A percentile compares a stretch with the other conserved stretches of the same genome.
phyloP scores from a whole-genome alignment of 2,888 invertebrate species.

The Lithophane socia region DNA sequence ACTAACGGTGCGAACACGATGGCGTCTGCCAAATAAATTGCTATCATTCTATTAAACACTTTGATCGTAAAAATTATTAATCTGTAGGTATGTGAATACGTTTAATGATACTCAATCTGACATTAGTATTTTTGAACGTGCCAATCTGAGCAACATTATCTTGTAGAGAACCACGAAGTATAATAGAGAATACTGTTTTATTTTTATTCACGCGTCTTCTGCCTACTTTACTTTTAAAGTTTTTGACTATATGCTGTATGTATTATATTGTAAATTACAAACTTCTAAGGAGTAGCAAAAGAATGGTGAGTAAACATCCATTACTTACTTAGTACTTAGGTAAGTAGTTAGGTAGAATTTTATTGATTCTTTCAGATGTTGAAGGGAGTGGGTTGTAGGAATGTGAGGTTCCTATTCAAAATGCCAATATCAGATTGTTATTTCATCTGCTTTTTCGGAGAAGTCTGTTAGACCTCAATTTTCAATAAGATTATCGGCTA shows the following conservation, averaged over 20 bases:
- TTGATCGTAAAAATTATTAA: slow-evolving; percentile 33
- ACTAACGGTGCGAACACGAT: slow-evolving; percentile 37
- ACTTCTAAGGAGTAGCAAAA: neutral
- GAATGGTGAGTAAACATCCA: neutral
- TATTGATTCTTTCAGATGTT: neutral
- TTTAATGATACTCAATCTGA: slow-evolving; percentile 2
- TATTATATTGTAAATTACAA: neutral
- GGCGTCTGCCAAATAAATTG: slow-evolving; percentile 49
- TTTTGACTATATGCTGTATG: neutral
- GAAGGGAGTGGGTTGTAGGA: too few species aligned
- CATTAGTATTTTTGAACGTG: neutral
- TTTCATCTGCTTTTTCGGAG: neutral
- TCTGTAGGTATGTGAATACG: neutral
- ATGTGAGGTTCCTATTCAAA: neutral
- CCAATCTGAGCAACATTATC: neutral
- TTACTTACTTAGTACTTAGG: too few species aligned
- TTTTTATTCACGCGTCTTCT: neutral
- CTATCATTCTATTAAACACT: slow-evolving; percentile 37
- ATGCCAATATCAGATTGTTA: neutral
- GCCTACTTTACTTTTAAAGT: neutral
- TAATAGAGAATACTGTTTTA: neutral
- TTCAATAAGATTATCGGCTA: neutral
- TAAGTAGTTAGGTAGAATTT: too few species aligned
- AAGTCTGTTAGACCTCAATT: neutral
- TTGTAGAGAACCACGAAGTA: neutral